phyloP scores from a whole-genome alignment of 2,113 vertebrate species.

The Ceratotherium simum region DNA sequence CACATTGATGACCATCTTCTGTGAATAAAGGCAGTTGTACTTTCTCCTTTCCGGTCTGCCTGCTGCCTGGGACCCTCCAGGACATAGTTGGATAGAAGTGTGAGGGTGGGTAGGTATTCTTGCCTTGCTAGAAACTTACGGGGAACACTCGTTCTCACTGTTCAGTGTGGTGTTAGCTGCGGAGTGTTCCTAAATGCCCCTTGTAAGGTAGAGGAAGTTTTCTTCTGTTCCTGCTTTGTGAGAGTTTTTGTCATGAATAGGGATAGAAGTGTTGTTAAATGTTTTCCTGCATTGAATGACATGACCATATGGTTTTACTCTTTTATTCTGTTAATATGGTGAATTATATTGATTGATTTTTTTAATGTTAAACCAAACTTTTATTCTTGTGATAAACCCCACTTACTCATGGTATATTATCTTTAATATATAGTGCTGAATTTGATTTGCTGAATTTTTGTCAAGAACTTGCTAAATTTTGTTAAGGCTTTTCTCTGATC shows the following conservation, averaged over 20 bases:
- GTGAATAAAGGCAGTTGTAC: not conserved
- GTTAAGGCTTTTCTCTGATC: not conserved
- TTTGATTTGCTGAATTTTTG: not conserved
- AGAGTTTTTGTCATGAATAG: too few relatives aligned
- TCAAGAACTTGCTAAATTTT: not conserved
- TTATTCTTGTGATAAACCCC: not conserved
- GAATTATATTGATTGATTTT: not conserved
- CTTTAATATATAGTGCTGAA: not conserved
- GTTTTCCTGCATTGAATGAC: fast-evolving
- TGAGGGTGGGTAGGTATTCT: not conserved
- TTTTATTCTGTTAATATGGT: not conserved
- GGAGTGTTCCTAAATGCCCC: too few relatives aligned
- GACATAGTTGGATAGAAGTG: not conserved
- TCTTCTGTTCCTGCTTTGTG: too few relatives aligned
- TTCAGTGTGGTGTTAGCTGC: not conserved
- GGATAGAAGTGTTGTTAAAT: fast-evolving
- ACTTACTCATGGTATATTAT: fast-evolving
- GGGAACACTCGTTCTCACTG: not conserved
- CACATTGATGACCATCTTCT: not conserved
- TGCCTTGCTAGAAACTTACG: not conserved
- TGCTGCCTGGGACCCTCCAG: not conserved
- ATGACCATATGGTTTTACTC: not conserved
- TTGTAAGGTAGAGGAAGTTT: not conserved
- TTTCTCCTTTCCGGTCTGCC: not conserved
- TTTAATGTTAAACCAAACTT: not conserved